These are phyloP conservation scores for Stylophora pistillata DNA, from an alignment of 64 coral and sea anemone genomes.

Conservation along the genomic window DNA sequence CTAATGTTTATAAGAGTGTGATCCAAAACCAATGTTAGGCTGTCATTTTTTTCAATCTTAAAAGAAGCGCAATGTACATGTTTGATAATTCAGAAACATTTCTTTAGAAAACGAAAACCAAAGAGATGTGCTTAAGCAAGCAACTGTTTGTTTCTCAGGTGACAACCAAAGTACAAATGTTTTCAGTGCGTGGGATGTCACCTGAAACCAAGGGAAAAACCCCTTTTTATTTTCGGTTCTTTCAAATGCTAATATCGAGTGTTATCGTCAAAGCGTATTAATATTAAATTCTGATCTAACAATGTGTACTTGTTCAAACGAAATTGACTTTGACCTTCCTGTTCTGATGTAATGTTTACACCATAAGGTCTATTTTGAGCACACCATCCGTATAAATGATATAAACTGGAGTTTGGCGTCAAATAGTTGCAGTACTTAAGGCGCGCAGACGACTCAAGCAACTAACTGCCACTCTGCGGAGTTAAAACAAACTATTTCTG, in stretches of 20 bases:
- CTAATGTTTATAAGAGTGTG: not conserved
- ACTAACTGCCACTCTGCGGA: constrained; percentile 2
- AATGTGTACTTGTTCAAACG: not conserved
- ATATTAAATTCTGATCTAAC: not conserved
- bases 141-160: not conserved
- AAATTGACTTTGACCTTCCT: not conserved
- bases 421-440: not conserved
- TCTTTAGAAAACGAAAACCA: not conserved
- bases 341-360: not conserved
- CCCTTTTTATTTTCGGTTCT: not conserved
- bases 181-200: not conserved
- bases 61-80: too few species aligned
- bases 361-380: too few species aligned
- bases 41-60: too few species aligned
- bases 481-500: not conserved
- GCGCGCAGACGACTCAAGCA: too few species aligned
- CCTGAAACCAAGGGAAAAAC: not conserved
- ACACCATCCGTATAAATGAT: too few species aligned
- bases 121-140: not conserved
- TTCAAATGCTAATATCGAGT: not conserved
- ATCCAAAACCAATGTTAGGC: not conserved
- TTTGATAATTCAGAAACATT: not conserved
- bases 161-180: not conserved
- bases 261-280: not conserved
- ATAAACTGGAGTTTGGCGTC: too few species aligned